Conservation (phyloP, 2,888 invertebrate genomes). For the Xanthia icteritia region DNA sequence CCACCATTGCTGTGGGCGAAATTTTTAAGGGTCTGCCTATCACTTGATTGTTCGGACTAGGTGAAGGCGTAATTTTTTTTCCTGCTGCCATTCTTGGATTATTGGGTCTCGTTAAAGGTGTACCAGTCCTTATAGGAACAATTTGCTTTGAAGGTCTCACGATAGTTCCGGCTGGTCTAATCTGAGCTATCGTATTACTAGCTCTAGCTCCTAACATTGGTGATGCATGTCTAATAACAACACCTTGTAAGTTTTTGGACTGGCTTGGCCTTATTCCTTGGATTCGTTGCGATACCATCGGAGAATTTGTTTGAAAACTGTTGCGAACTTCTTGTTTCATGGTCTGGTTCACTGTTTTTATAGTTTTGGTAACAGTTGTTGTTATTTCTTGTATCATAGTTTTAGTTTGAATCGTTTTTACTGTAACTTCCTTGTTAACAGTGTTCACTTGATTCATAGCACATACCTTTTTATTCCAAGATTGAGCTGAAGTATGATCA, state of each 20-base stretch:
- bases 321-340: slow-evolving; percentile 81
- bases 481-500: slow-evolving; percentile 64
- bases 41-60: slow-evolving; percentile 67
- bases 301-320: slow-evolving; percentile 69
- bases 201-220: slow-evolving; percentile 74
- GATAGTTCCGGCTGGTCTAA: slow-evolving; percentile 64
- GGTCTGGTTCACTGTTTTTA: slow-evolving; percentile 85
- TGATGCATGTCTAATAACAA: slow-evolving; percentile 76
- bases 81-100: slow-evolving; percentile 73
- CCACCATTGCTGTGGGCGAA: slow-evolving; percentile 76
- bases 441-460: slow-evolving; percentile 79
- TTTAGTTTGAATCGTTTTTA: slow-evolving; percentile 85
- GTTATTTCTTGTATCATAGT: slow-evolving; percentile 88
- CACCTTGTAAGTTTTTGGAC: slow-evolving; percentile 75
- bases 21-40: slow-evolving; percentile 78
- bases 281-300: slow-evolving; percentile 72
- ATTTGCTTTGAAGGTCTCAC: slow-evolving; percentile 75
- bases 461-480: slow-evolving; percentile 73
- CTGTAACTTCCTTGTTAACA: slow-evolving; percentile 83
- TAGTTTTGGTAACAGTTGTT: slow-evolving; percentile 88
- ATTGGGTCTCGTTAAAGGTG: slow-evolving; percentile 67
- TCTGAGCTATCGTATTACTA: slow-evolving; percentile 67
- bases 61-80: slow-evolving; percentile 68
- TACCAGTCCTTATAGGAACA: slow-evolving; percentile 73
- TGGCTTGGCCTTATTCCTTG: slow-evolving; percentile 72